phyloP scores from a whole-genome alignment of 1,140 invertebrate genomes.

The Drosophila arizonae region DNA sequence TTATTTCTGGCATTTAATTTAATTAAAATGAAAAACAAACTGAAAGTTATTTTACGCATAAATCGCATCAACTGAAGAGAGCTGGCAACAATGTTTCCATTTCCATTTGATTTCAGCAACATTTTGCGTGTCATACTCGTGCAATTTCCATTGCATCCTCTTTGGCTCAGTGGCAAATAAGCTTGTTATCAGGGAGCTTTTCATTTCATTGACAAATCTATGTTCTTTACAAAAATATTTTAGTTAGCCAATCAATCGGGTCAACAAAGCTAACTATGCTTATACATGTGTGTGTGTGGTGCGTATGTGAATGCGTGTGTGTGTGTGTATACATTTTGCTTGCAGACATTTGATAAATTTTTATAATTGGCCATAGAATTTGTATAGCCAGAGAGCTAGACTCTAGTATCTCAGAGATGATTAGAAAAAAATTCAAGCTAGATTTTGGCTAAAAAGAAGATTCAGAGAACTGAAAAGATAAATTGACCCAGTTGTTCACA shows the following conservation, averaged over 20 bases:
- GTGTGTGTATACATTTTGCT: neutral
- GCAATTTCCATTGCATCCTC: neutral
- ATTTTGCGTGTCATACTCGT: neutral
- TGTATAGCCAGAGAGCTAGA: neutral
- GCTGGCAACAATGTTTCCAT: conserved; percentile 6
- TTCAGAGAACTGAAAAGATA: too few relatives aligned
- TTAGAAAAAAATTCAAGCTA: neutral
- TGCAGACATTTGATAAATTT: neutral
- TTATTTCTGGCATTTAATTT: conserved; percentile 24
- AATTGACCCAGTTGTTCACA: too few relatives aligned
- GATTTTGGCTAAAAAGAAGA: too few relatives aligned
- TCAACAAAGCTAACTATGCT: conserved; percentile 1
- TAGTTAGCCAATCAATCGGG: conserved; percentile 6
- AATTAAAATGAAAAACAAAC: conserved; percentile 19
- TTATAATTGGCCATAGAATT: neutral
- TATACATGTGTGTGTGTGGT: neutral
- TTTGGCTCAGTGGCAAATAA: neutral
- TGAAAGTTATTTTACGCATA: conserved; percentile 5
- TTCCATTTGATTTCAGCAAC: conserved; percentile 21
- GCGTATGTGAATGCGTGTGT: neutral
- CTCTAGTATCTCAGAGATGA: neutral
- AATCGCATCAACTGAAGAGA: neutral
- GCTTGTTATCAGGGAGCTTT: conserved; percentile 20
- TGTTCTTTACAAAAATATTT: conserved; percentile 13
- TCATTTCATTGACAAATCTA: conserved; percentile 20